These are phyloP conservation scores for Colostygia pectinataria DNA, from an alignment of 2,888 invertebrate species.

Conservation along the genomic window DNA sequence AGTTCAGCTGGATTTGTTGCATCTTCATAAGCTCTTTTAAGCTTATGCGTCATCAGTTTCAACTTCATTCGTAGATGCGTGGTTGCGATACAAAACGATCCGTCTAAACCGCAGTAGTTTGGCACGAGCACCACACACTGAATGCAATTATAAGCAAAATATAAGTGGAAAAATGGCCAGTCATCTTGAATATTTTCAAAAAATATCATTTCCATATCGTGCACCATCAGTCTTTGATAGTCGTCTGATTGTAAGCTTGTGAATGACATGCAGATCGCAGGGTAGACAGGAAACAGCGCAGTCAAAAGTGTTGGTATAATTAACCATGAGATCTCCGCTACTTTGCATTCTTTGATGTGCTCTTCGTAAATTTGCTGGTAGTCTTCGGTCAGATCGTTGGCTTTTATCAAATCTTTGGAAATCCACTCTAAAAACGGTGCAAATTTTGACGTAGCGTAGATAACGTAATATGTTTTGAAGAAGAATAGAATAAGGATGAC, in stretches of 20 bases:
- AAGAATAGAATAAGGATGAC: conserved; percentile 54
- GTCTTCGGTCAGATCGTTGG: conserved; percentile 52
- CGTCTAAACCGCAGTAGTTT: conserved; percentile 61
- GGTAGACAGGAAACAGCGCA: conserved; percentile 57
- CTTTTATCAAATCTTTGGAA: conserved; percentile 51
- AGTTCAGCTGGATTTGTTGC: conserved; percentile 44
- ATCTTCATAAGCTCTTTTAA: conserved; percentile 48
- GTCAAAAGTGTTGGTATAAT: conserved; percentile 52
- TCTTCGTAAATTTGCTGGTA: conserved; percentile 53
- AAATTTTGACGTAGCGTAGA: conserved; percentile 49
- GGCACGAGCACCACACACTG: conserved; percentile 52
- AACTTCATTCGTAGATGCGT: conserved; percentile 61
- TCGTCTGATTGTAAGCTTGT: conserved; percentile 53
- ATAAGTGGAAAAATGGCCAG: conserved; percentile 58
- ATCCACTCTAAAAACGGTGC: conserved; percentile 52
- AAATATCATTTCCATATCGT: conserved; percentile 59
- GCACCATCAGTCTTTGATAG: conserved; percentile 54
- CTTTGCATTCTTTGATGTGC: conserved; percentile 50
- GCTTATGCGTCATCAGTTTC: conserved; percentile 53
- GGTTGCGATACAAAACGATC: conserved; percentile 63
- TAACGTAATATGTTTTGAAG: conserved; percentile 58
- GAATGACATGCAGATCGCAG: conserved; percentile 50
- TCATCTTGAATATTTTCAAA: conserved; percentile 59
- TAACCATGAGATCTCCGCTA: conserved; percentile 56
- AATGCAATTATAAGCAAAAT: conserved; percentile 55